phyloP scores from a whole-genome alignment of 2,113 vertebrate species.

The Piprites chloris region DNA sequence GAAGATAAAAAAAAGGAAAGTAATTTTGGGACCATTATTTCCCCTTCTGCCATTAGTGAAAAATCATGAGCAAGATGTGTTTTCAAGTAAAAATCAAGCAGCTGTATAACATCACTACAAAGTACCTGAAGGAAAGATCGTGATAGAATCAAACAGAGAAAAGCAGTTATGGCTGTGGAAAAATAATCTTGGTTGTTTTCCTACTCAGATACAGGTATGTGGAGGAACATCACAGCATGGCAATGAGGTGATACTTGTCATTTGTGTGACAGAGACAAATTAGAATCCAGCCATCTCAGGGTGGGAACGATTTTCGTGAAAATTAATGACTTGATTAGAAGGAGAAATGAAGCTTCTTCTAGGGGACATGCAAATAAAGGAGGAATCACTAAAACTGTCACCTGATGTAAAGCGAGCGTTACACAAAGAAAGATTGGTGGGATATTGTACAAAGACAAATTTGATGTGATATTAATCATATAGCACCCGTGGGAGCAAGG shows the following conservation, averaged over 20 bases:
- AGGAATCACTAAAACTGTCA: constrained; percentile 60
- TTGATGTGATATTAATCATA: constrained; percentile 54
- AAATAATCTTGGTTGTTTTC: constrained; percentile 22
- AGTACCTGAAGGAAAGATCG: background rate
- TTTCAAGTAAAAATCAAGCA: background rate
- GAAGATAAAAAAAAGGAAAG: background rate
- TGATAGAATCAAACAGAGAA: background rate
- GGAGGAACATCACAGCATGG: constrained; percentile 1
- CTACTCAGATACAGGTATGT: background rate
- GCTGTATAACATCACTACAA: background rate
- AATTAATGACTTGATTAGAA: constrained; percentile 67
- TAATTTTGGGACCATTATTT: background rate
- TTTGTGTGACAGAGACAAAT: constrained; percentile 59
- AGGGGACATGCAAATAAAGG: constrained; percentile 62
- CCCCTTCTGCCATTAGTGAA: background rate
- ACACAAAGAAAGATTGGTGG: constrained; percentile 30
- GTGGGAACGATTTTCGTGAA: constrained; percentile 44
- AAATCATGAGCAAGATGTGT: background rate
- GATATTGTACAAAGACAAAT: constrained; percentile 28
- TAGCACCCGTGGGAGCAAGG: background rate
- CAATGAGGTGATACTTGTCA: constrained; percentile 45
- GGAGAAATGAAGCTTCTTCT: constrained; percentile 62
- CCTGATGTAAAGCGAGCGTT: constrained; percentile 39
- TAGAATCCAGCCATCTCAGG: constrained; percentile 31
- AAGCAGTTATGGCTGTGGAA: background rate